A percentile compares a stretch with the other conserved stretches of the same genome.
These are phyloP conservation scores for Lepisosteus osseus DNA, from an alignment of 2,113 vertebrate genomes.

Conservation along the genomic window DNA sequence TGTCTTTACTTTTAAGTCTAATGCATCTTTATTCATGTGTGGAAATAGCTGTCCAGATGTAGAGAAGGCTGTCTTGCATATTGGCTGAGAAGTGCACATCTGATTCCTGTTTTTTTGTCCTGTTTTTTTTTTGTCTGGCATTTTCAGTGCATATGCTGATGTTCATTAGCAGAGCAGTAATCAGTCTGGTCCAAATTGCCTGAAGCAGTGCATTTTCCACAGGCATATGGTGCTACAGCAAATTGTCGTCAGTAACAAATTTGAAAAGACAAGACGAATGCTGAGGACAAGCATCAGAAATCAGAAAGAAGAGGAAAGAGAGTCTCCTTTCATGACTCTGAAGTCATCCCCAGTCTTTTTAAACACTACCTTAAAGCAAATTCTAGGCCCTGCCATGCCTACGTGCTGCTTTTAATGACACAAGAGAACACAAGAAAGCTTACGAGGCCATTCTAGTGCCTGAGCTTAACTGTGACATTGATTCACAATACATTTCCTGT, in stretches of 20 bases:
- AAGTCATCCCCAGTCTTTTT: too few species aligned
- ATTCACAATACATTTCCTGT: too few species aligned
- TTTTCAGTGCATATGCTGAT: slow-evolving; percentile 49
- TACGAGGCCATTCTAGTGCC: too few species aligned
- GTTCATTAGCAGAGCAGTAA: slow-evolving; percentile 42
- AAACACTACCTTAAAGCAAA: too few species aligned
- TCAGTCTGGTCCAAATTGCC: slow-evolving; percentile 50
- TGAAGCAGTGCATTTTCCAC: slow-evolving; percentile 36
- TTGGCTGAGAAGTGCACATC: slow-evolving; percentile 53
- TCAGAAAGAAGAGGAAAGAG: neutral
- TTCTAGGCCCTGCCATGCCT: too few species aligned
- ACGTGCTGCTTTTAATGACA: too few species aligned
- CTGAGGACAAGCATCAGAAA: neutral
- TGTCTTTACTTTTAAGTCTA: slow-evolving; percentile 39
- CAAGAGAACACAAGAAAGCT: too few species aligned
- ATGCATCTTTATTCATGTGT: slow-evolving; percentile 41
- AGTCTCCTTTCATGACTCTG: too few species aligned
- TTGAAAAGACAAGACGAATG: slow-evolving; percentile 19
- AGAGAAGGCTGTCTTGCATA: slow-evolving; percentile 48
- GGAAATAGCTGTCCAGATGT: slow-evolving; percentile 58
- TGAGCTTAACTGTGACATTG: too few species aligned
- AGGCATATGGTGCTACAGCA: slow-evolving; percentile 32
- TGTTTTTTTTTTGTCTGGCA: slow-evolving; percentile 31
- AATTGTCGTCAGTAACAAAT: slow-evolving; percentile 13
- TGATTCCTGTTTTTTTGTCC: slow-evolving; percentile 37